Base-by-base conservation (phyloP, 1,140 invertebrate genomes). In the Drosophila ambigua region DNA sequence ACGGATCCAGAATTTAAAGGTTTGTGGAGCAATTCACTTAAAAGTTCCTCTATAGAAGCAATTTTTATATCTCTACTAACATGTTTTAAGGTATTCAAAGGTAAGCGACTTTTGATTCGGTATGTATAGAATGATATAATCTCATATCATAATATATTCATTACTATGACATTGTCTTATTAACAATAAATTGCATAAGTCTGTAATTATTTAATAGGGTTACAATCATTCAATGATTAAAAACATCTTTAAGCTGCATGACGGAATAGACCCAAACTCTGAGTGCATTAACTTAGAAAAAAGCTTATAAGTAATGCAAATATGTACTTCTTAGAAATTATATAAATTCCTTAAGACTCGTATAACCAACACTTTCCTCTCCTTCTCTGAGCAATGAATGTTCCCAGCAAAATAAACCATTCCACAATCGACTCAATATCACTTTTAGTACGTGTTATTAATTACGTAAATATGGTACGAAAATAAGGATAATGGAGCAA, bases 401-500 rank as follows among this genome's bases (percentile, higher is more conserved):
- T 43, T 55, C 16, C 15, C 24, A 16, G 6, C 35, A 35, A 31
- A 41, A 16, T 31, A 23, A 62, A 51, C 48, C 43, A 62, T 61
- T 52, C 24, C 35, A 41, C 45, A 72, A 72, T 43, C 65, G 60
- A 50, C 15, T 52, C 54, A 80, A 72, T 66, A 77, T 44, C 60
- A 35, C 20, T 5, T 23, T 53, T 50, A 76, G 16, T 66, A 76
- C 72, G 58, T 72, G 68, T 61, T 58, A 49, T 52, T 79, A 62
- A 71, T 77, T 57, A 51, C 54, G 26, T 44, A 64, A 48, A 26
- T 48, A 50, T 53, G 50, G 28, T 31, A 49, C 39, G 23, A 15
- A 75, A 68, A 68, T 72, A 59, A 76, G 80, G 57, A 84, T 77
- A 77, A 64, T 79, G 50, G 43, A 55, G 59, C 67, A 77, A 62